phyloP scores from a whole-genome alignment of 2,113 vertebrate species.

The Platichthys flesus region DNA sequence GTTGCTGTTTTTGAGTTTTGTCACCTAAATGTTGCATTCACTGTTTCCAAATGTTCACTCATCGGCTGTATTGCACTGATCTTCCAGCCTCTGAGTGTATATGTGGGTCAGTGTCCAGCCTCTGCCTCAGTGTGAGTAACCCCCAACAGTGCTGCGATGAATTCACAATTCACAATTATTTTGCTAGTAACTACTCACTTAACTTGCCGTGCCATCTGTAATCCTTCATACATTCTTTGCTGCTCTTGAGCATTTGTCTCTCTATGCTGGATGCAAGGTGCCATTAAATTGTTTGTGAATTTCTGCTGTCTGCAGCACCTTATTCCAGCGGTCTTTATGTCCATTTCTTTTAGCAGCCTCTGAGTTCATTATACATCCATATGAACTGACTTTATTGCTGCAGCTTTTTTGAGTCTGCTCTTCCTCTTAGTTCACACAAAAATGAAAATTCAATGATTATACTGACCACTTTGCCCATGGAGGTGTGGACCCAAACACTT shows the following conservation, averaged over 20 bases:
- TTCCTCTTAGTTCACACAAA: neutral
- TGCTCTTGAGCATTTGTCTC: slow-evolving; percentile 16
- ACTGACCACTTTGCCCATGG: too few species aligned
- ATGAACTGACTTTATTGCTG: slow-evolving; percentile 15
- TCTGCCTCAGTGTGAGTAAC: neutral
- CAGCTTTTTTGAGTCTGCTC: slow-evolving; percentile 7
- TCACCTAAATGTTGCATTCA: too few species aligned
- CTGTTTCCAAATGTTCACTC: neutral
- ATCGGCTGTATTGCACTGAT: neutral
- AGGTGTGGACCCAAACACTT: too few species aligned
- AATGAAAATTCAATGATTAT: too few species aligned
- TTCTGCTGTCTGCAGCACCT: neutral
- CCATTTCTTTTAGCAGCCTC: neutral
- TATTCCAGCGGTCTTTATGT: neutral
- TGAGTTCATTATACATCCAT: neutral
- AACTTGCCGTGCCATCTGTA: neutral
- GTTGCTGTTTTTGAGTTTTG: too few species aligned
- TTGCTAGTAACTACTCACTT: neutral
- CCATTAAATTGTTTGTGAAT: too few species aligned
- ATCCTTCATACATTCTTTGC: neutral
- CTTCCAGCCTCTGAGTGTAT: too few species aligned
- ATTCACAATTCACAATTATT: slow-evolving; percentile 29
- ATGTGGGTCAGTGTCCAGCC: too few species aligned
- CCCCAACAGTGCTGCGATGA: slow-evolving; percentile 4
- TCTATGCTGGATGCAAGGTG: neutral